A percentile compares a stretch with the other conserved stretches of the same genome.
Evolutionary conservation across 2,113 vertebrate genomes (phyloP).

Genomic region (Caranx ignobilis): DNA sequence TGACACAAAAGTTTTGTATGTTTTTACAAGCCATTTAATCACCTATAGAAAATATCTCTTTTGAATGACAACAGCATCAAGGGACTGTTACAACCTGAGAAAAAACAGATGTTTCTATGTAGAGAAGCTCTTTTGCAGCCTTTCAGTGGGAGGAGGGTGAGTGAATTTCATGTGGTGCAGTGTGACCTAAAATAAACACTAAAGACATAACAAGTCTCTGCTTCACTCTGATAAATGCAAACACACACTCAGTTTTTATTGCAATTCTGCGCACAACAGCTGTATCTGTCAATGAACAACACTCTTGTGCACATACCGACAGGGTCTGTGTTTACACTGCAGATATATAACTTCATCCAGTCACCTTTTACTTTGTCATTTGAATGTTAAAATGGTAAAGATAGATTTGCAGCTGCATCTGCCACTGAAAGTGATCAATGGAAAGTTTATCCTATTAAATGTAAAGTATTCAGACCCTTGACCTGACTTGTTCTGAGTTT

Average conservation of each 20-base stretch:
- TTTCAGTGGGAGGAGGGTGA: not conserved
- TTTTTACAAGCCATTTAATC: not conserved
- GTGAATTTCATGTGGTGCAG: not conserved
- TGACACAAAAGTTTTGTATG: not conserved
- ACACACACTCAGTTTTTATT: not conserved
- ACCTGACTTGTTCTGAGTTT: not conserved
- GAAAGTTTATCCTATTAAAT: not conserved
- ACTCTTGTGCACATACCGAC: not conserved
- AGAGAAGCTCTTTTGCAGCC: not conserved
- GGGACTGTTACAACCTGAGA: not conserved
- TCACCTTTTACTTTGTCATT: not conserved
- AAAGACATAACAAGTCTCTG: slow-evolving; percentile 12
- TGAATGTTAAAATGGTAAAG: not conserved
- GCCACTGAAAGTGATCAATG: not conserved
- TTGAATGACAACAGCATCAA: not conserved
- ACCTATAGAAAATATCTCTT: not conserved
- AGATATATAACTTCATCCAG: not conserved
- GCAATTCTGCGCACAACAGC: not conserved
- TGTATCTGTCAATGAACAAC: slow-evolving; percentile 4
- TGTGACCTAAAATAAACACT: slow-evolving; percentile 20
- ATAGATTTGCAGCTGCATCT: not conserved
- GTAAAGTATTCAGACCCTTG: not conserved
- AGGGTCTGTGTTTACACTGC: not conserved
- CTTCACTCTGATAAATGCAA: not conserved
- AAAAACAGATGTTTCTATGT: not conserved